Conservation (phyloP, 2,113 vertebrate genomes). For the Hipposideros armiger region DNA sequence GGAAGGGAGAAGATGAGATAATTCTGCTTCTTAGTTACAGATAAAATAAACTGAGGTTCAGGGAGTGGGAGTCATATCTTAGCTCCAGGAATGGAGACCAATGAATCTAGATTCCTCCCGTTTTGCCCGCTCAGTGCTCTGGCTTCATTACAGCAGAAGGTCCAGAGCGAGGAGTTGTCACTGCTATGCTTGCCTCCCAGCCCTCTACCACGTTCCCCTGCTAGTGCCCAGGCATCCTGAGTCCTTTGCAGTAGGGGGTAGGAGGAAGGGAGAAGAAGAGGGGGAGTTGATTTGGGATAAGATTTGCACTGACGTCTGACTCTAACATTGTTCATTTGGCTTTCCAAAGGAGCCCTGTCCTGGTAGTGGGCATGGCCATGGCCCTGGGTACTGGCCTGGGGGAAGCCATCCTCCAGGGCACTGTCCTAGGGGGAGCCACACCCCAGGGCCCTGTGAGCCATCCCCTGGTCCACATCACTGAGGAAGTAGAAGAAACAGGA, state of each 20-base stretch:
- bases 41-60: background rate
- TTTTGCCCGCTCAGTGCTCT: background rate
- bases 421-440: background rate
- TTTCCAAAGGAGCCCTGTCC: slow-evolving; percentile 53
- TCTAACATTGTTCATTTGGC: slow-evolving; percentile 38
- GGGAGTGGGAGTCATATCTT: background rate
- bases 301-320: background rate
- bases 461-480: slow-evolving; percentile 44
- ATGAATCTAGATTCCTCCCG: background rate
- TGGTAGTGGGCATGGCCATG: background rate
- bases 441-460: background rate
- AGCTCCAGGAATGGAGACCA: slow-evolving; percentile 12
- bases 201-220: background rate
- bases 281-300: background rate
- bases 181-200: background rate
- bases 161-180: background rate
- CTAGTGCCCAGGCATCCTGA: background rate
- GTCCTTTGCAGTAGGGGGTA: background rate
- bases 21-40: slow-evolving; percentile 45
- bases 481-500: slow-evolving; percentile 39
- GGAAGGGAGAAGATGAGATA: slow-evolving; percentile 5
- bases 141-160: slow-evolving; percentile 7
- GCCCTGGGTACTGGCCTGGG: background rate
- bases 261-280: background rate
- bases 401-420: background rate